Percentiles rank a stretch among this genome's conserved stretches.
Evolutionary conservation across 2,888 invertebrate species (phyloP).

Genomic region (Morpho achilles): DNA sequence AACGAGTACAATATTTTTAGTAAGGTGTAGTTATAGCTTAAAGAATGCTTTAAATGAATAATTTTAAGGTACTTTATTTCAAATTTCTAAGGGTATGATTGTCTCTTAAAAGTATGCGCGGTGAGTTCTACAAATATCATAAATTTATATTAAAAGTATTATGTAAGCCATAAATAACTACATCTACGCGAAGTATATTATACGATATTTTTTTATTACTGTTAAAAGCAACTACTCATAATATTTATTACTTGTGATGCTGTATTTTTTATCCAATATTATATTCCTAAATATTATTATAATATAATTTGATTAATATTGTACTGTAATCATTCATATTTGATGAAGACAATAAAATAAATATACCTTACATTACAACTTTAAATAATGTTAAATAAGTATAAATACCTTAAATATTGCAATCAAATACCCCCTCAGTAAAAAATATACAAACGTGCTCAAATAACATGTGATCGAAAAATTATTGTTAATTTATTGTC

Average conservation of each 20-base stretch:
- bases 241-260: not conserved
- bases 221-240: slow-evolving; percentile 2
- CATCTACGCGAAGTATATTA: no score
- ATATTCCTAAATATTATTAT: no score
- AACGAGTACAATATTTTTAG: not conserved
- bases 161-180: no score
- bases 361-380: no score
- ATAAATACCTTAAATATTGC: no score
- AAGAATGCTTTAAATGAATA: not conserved
- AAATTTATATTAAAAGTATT: no score
- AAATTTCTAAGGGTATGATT: not conserved
- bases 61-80: not conserved
- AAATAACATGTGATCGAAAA: slow-evolving; percentile 28
- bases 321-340: slow-evolving; percentile 33
- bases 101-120: slow-evolving; percentile 3
- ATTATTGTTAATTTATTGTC: slow-evolving; percentile 24
- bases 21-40: not conserved
- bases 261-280: no score
- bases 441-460: slow-evolving; percentile 25
- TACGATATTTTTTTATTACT: no score
- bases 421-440: slow-evolving; percentile 15
- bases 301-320: no score
- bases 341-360: slow-evolving; percentile 19
- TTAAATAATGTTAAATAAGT: no score
- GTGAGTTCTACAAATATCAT: not conserved